Evolutionary conservation across 1,140 invertebrate genomes (phyloP), one percentile per base, ranked within the genome.

Genomic region (Diorhabda carinulata): DNA sequence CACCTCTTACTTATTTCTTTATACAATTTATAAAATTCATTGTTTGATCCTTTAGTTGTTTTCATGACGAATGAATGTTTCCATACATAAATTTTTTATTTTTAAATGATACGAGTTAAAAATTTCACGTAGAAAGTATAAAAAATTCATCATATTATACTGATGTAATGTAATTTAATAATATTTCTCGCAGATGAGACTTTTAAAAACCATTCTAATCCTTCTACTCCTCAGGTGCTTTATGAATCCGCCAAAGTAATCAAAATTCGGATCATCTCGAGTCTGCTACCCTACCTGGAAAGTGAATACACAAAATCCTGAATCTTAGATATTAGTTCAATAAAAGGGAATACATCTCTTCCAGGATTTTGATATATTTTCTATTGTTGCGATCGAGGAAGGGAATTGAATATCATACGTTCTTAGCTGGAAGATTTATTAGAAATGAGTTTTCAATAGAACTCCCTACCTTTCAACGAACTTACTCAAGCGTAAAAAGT

Each of bases 371-470:
- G 47, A 52, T 52, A 52, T 52, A 52, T 52, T 52, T 25, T 52
- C 47, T 52, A 8, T 52, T 52, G 47, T 52, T 52, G 47, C 47
- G 47, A 52, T 2, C 47, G 47, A 8, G 3, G 47, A 6, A n/a
- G 3, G 47, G 47, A 52, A 52, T 52, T 52, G 47, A 52, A 52
- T 52, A 52, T 52, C 47, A 52, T 52, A 4, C 47, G 47, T 52
- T 52, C n/a, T 52, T 52, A 52, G 47, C 47, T 52, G n/a, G 47
- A 52, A 52, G 47, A 52, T 52, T 52, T 52, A 52, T 52, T 52
- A 52, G 47, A 52, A 52, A 52, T 52, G 47, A 52, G 47, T 52
- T 52, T 52, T 52, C 47, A 52, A 52, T 52, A 52, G 47, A 52
- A 52, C 6, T 52, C 47, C 2, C 47, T 52, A 2, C 3, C 47